Evolutionary conservation across 2,113 vertebrate species (phyloP).

Genomic region (Lipotes vexillifer): DNA sequence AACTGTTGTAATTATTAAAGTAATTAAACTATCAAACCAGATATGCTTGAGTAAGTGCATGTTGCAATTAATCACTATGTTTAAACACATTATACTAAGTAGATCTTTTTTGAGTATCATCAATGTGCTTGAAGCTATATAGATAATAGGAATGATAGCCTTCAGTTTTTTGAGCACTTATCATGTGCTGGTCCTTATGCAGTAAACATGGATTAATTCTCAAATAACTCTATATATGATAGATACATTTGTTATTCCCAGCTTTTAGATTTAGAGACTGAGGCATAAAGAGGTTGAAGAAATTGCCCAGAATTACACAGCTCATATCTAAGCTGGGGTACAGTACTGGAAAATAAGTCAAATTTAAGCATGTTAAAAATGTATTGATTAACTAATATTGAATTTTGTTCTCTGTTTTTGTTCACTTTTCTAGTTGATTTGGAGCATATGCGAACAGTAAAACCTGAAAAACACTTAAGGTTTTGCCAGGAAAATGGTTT

Average conservation of each 20-base stretch:
- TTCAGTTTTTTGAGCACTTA: background rate
- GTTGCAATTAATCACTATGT: background rate
- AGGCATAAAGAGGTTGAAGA: background rate
- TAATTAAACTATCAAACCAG: conserved; percentile 38
- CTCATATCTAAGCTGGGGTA: background rate
- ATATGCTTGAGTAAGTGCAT: background rate
- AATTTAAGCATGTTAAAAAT: background rate
- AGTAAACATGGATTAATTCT: background rate
- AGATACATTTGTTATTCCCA: background rate
- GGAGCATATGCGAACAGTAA: conserved; percentile 98
- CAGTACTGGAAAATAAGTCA: conserved; percentile 8
- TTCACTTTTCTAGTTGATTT: conserved; percentile 89
- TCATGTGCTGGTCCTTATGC: background rate
- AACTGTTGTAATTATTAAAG: conserved; percentile 45
- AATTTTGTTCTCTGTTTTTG: conserved; percentile 70
- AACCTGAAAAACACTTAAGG: conserved; percentile 94
- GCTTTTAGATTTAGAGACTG: background rate
- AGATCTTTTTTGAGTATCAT: background rate
- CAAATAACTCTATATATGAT: background rate
- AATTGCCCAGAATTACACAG: background rate
- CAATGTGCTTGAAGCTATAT: background rate
- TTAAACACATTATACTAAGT: background rate
- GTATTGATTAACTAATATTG: conserved; percentile 30
- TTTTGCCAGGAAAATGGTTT: conserved; percentile 96
- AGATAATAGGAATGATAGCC: background rate